These are phyloP conservation scores for Cephus rjabovi DNA, from an alignment of 2,888 invertebrate species.

Conservation along the genomic window DNA sequence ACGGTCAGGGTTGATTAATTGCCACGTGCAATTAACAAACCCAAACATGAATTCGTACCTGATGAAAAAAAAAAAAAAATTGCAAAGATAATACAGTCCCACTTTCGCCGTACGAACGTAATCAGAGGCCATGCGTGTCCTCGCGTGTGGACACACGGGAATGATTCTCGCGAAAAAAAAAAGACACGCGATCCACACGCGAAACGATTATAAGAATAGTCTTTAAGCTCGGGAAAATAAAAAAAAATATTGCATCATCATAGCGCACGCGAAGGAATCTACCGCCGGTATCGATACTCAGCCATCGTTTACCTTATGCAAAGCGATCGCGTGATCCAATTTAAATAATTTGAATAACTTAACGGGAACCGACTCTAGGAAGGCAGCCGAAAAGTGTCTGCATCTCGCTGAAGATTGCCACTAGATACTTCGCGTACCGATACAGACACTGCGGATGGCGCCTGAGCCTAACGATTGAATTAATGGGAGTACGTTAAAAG, in stretches of 20 bases:
- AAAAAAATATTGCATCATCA: not conserved
- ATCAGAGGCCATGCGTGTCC: too few species aligned
- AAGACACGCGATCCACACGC: not conserved
- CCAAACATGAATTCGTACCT: not conserved
- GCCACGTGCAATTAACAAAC: not conserved
- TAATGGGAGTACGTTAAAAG: not conserved
- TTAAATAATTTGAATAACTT: conserved; percentile 36
- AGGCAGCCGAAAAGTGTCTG: conserved; percentile 3
- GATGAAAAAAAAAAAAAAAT: not conserved
- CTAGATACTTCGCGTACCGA: conserved; percentile 9
- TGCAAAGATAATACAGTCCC: not conserved
- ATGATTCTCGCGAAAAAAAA: not conserved
- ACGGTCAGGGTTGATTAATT: not conserved
- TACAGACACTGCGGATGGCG: conserved; percentile 11
- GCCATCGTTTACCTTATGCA: not conserved
- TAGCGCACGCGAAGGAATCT: not conserved
- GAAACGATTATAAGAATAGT: not conserved
- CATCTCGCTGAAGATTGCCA: conserved; percentile 3
- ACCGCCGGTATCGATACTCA: not conserved
- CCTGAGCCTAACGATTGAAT: conserved; percentile 1
- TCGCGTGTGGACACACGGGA: not conserved
- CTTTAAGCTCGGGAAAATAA: not conserved
- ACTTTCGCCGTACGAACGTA: not conserved
- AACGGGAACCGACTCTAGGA: conserved; percentile 23
- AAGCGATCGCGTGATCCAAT: conserved; percentile 31